phyloP scores from a whole-genome alignment of 2,888 invertebrate species.

The Apamea crenata region DNA sequence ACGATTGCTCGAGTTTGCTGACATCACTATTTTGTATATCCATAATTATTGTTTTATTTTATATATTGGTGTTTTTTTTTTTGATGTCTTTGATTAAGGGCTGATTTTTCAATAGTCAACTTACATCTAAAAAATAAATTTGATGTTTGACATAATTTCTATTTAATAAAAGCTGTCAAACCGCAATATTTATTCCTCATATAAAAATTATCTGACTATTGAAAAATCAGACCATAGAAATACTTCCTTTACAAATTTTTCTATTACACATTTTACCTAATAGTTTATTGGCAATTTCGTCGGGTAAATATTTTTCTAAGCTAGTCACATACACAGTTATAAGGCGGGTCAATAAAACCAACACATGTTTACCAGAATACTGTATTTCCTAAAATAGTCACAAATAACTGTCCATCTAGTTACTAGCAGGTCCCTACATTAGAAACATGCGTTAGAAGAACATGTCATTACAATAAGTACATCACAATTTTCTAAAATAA shows the following conservation, averaged over 20 bases:
- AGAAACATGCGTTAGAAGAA: constrained; percentile 81
- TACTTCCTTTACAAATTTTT: constrained; percentile 40
- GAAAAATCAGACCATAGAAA: constrained; percentile 19
- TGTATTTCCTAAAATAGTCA: constrained; percentile 85
- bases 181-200: neutral
- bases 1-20: constrained; percentile 45
- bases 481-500: constrained; percentile 76
- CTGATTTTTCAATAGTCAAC: neutral
- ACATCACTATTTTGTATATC: constrained; percentile 33
- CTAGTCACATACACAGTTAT: constrained; percentile 54
- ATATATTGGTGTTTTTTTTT: too few species aligned
- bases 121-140: neutral
- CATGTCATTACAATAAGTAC: constrained; percentile 77
- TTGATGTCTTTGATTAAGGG: constrained; percentile 4
- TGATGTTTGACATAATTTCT: neutral
- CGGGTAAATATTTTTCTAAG: constrained; percentile 50
- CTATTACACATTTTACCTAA: constrained; percentile 32
- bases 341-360: constrained; percentile 67
- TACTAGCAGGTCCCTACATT: constrained; percentile 86
- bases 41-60: constrained; percentile 13
- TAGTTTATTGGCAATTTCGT: constrained; percentile 52
- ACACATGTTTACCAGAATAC: constrained; percentile 80
- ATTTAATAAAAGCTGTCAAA: neutral
- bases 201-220: neutral
- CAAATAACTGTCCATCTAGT: constrained; percentile 77